Conservation (phyloP, 2,888 invertebrate genomes). For the Phoenoteleia sp. region DNA sequence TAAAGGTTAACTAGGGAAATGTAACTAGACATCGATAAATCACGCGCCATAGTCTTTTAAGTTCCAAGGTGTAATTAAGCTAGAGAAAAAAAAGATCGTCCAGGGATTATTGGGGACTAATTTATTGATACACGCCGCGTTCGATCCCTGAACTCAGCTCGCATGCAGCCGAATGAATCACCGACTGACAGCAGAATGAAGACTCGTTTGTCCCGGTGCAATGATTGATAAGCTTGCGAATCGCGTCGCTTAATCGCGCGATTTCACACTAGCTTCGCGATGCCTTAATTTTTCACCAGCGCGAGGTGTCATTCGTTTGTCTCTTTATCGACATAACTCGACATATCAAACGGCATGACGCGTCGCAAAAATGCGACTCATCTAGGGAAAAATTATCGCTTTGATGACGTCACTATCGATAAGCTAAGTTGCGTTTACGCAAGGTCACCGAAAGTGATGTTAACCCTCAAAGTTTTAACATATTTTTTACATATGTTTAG, state of each 20-base stretch:
- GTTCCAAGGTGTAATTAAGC: constrained; percentile 9
- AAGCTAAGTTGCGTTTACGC: too few species aligned
- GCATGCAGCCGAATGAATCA: constrained; percentile 44
- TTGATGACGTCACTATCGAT: constrained; percentile 10
- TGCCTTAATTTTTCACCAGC: not conserved
- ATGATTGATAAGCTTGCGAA: constrained; percentile 62
- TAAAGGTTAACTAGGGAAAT: not conserved
- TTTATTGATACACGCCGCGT: constrained; percentile 33
- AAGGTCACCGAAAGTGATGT: not conserved
- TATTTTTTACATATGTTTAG: too few species aligned
- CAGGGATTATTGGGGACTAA: constrained; percentile 31
- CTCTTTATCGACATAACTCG: constrained; percentile 24
- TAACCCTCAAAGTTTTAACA: too few species aligned
- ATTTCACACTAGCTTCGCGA: constrained; percentile 31
- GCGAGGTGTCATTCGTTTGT: not conserved
- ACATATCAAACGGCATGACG: not conserved
- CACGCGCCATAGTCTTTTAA: not conserved
- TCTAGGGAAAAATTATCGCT: not conserved
- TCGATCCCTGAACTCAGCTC: constrained; percentile 26
- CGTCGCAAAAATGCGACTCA: not conserved
- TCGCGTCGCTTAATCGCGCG: constrained; percentile 40
- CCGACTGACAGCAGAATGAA: constrained; percentile 43
- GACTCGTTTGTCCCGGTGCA: constrained; percentile 52
- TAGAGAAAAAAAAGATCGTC: not conserved
- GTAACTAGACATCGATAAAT: constrained; percentile 13